Evolutionary conservation across 2,888 invertebrate species (phyloP), one percentile per base, ranked within the genome.

Genomic region (Pseudococcus viburni): DNA sequence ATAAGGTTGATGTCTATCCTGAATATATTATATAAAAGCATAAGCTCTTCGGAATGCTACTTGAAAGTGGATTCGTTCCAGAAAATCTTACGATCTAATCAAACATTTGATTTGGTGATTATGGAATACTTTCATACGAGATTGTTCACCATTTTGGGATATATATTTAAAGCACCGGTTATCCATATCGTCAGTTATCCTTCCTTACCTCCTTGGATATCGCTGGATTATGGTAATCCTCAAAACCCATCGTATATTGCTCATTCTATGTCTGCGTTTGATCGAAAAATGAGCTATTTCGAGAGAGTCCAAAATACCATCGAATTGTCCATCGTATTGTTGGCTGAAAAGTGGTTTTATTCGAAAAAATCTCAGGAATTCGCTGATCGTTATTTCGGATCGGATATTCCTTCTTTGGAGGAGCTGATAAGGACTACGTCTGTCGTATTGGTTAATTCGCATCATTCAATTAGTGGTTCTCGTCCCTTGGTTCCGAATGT

Each of bases 51-150:
- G 5, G 59, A 51, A 85, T 85, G 59, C 12, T 85, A 46, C 39
- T n/a, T 55, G 26, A 55, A 85, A 12, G 12, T 55, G 22, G 19
- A 42, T 9, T 85, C 85, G 33, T 85, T 55, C 11, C 26, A 39
- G 19, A 42, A 26, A 48, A 4, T 46, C 11, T 7, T 51, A 9
- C 19, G 12, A 15, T 46, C 51, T 12, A 51, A 84, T 46, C 26
- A 85, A n/a, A 26, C 55, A 0, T 89, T 48, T 15, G 86, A 89
- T 89, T 68, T 89, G 22, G 33, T 89, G 0, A 64, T 89, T 1
- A 55, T 85, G 0, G 89, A 89, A 17, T 85, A 89, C 68, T 89
- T 89, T 12, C 73, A 89, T 26, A 59, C 8, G 8, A 88, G 86
- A 77, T n/a, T 89, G 8, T 42, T 12, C 59, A 42, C 83, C 22